A percentile compares a stretch with the other conserved stretches of the same genome.
Conservation (phyloP, 2,888 invertebrate species). For the Antitype chi region DNA sequence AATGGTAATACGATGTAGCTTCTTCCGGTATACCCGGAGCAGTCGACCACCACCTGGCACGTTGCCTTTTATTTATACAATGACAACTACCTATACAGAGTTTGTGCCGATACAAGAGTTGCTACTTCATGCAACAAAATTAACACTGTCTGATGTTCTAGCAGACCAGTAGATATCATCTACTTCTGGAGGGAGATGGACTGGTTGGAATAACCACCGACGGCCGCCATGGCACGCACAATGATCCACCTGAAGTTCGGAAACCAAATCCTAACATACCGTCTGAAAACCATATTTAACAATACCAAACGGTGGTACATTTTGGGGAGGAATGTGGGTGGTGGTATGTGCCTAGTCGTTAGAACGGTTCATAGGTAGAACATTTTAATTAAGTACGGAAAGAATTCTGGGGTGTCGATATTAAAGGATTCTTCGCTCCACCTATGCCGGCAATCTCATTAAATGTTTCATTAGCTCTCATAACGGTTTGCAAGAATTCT, state of each 20-base stretch:
- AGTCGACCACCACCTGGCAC: neutral
- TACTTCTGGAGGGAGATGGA: too few species aligned
- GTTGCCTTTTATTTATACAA: neutral
- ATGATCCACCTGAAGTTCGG: too few species aligned
- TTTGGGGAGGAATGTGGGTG: neutral
- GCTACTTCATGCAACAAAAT: neutral
- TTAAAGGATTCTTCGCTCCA: conserved; percentile 32
- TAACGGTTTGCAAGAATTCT: conserved; percentile 5
- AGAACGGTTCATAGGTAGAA: neutral
- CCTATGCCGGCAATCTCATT: neutral
- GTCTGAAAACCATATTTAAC: neutral
- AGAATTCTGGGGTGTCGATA: conserved; percentile 24
- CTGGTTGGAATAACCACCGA: too few species aligned
- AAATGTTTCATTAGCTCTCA: conserved; percentile 45
- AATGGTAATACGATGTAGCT: neutral
- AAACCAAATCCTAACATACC: too few species aligned
- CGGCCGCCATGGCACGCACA: too few species aligned
- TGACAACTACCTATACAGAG: too few species aligned
- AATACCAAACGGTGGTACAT: neutral
- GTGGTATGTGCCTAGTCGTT: neutral
- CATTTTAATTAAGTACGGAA: conserved; percentile 25
- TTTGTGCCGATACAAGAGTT: too few species aligned
- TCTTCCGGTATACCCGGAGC: neutral
- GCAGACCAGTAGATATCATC: too few species aligned
- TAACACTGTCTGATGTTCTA: too few species aligned